These are phyloP conservation scores for Eudyptes chrysolophus DNA, from an alignment of 2,113 vertebrate genomes.

Conservation along the genomic window DNA sequence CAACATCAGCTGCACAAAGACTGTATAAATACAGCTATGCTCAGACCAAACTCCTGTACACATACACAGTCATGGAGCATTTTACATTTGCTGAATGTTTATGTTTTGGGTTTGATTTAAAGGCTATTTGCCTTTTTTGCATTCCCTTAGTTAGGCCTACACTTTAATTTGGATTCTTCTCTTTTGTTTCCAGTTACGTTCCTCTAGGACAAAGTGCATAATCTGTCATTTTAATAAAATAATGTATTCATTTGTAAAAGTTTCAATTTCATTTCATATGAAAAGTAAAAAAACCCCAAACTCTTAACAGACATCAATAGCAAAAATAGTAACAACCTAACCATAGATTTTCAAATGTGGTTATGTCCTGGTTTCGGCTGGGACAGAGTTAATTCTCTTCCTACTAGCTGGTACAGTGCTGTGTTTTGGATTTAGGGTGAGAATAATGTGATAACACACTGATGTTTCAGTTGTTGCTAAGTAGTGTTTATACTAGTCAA, in stretches of 20 bases:
- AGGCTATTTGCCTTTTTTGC: neutral
- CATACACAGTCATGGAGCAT: neutral
- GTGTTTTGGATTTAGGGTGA: no score
- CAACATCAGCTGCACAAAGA: slow-evolving; percentile 7
- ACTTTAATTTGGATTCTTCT: neutral
- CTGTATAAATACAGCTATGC: neutral
- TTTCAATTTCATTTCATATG: neutral
- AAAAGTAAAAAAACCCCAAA: neutral
- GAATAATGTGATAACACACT: no score
- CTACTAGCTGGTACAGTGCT: no score
- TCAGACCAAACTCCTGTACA: neutral
- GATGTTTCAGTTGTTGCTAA: no score
- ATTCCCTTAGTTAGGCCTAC: neutral
- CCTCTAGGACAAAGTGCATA: neutral
- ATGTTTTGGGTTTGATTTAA: neutral
- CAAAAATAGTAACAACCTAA: neutral
- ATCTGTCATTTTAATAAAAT: neutral
- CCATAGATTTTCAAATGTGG: neutral
- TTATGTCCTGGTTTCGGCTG: neutral
- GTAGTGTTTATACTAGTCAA: no score
- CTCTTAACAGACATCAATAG: neutral
- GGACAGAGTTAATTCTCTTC: no score
- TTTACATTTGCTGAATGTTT: neutral
- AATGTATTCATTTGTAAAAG: neutral
- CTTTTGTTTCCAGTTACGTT: neutral